Conservation (phyloP, 2,888 invertebrate genomes). For the Iselma pallidipennis region DNA sequence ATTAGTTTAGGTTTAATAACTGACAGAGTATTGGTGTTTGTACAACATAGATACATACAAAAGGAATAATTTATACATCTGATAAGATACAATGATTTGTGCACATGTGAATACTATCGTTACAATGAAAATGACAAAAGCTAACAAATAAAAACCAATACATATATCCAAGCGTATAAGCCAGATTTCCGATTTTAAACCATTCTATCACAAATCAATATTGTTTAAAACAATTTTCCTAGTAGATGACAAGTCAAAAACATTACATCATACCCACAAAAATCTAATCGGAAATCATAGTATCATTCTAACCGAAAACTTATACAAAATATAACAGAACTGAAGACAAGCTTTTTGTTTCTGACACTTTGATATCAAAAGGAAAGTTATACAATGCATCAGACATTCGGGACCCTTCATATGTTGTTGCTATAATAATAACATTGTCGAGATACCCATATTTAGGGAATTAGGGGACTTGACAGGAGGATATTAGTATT, state of each 20-base stretch:
- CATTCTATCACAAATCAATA: background rate
- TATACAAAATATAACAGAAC: slow-evolving; percentile 1
- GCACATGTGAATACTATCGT: slow-evolving; percentile 24
- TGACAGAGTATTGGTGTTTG: slow-evolving; percentile 30
- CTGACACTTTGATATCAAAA: slow-evolving; percentile 28
- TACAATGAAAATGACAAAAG: background rate
- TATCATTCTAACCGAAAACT: slow-evolving; percentile 3
- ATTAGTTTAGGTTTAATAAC: slow-evolving; percentile 38
- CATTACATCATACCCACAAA: background rate
- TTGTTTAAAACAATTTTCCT: background rate
- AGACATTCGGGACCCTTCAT: slow-evolving; percentile 13
- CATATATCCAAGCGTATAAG: background rate
- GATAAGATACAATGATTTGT: slow-evolving; percentile 40
- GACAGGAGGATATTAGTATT: slow-evolving; percentile 9
- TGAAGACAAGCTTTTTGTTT: slow-evolving; percentile 24
- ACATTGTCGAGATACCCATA: slow-evolving; percentile 4
- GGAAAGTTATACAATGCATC: slow-evolving; percentile 19
- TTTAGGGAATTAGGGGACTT: slow-evolving; percentile 11
- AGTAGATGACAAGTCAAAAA: background rate
- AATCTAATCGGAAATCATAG: background rate
- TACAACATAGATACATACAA: slow-evolving; percentile 34
- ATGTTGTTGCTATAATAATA: slow-evolving; percentile 11
- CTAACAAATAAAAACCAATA: background rate
- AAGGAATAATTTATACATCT: slow-evolving; percentile 40
- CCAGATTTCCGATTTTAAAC: background rate